These are phyloP conservation scores for Notamacropus eugenii DNA, from an alignment of 2,797 vertebrate species.

Conservation along the genomic window DNA sequence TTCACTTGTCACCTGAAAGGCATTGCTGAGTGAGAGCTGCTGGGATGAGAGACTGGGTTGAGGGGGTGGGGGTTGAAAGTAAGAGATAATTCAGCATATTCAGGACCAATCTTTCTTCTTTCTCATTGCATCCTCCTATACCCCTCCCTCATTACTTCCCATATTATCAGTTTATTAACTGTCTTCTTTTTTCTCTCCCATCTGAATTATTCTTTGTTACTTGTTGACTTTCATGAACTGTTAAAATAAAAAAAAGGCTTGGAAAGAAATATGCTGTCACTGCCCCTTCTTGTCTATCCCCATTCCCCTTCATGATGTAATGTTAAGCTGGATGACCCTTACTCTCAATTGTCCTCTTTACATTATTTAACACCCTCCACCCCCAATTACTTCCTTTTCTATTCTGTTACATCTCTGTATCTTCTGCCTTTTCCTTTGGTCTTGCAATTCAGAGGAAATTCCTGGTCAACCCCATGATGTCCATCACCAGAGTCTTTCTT, in stretches of 20 bases:
- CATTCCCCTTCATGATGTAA: not conserved
- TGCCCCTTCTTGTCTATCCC: fast-evolving
- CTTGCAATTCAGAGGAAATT: not conserved
- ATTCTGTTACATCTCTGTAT: not conserved
- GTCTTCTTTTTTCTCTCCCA: not conserved
- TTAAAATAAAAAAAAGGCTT: not conserved
- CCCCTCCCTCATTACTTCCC: not conserved
- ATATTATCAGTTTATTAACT: not conserved
- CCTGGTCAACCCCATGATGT: not conserved
- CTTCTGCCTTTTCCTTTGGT: not conserved
- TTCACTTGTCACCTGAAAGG: not conserved
- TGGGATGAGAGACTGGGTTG: not conserved
- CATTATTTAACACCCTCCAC: not conserved
- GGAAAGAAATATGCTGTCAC: not conserved
- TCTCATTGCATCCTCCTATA: too few relatives aligned
- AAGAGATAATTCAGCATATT: not conserved
- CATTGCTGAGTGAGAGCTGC: not conserved
- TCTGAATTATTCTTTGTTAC: not conserved
- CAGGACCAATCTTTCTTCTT: not conserved
- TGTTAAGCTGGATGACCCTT: fast-evolving
- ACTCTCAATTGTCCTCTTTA: not conserved
- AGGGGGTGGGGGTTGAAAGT: not conserved
- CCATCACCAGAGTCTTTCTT: not conserved
- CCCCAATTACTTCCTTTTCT: not conserved
- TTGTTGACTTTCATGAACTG: not conserved